These are phyloP conservation scores for Colaptes auratus DNA, from an alignment of 2,113 vertebrate genomes.

Conservation along the genomic window DNA sequence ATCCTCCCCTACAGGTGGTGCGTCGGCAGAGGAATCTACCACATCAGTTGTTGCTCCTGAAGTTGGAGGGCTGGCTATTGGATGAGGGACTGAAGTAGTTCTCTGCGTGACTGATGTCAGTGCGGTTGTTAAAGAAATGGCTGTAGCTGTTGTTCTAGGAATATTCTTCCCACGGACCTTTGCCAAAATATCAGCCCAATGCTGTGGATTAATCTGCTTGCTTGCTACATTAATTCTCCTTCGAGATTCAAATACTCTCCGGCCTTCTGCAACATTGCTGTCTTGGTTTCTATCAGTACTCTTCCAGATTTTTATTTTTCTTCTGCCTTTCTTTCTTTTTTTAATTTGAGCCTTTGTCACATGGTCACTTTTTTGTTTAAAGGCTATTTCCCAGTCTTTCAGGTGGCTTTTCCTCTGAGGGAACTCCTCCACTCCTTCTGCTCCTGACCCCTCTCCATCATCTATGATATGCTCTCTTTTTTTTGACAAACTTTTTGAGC, in stretches of 20 bases:
- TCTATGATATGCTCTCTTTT: constrained; percentile 61
- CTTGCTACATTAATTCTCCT: constrained; percentile 82
- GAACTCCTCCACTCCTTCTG: not conserved
- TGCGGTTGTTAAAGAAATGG: not conserved
- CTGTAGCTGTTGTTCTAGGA: constrained; percentile 47
- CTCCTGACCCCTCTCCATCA: constrained; percentile 83
- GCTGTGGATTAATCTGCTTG: constrained; percentile 87
- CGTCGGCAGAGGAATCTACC: constrained; percentile 72
- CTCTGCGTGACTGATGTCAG: not conserved
- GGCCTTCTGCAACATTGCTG: constrained; percentile 72
- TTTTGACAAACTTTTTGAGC: constrained; percentile 69
- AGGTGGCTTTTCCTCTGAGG: constrained; percentile 13
- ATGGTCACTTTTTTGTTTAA: constrained; percentile 39
- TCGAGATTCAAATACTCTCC: constrained; percentile 74
- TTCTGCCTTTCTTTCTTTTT: constrained; percentile 64
- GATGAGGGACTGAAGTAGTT: not conserved
- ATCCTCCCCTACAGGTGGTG: constrained; percentile 24
- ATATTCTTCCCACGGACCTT: constrained; percentile 83
- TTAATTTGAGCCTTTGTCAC: not conserved
- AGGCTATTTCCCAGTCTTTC: constrained; percentile 28
- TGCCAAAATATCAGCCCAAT: constrained; percentile 90
- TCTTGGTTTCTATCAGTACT: constrained; percentile 55
- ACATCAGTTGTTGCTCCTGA: not conserved
- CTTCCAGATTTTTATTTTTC: constrained; percentile 72
- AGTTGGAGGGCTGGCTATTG: not conserved